A percentile compares a stretch with the other conserved stretches of the same genome.
phyloP scores from a whole-genome alignment of 2,797 vertebrate genomes.

The Diglossa cyanea region DNA sequence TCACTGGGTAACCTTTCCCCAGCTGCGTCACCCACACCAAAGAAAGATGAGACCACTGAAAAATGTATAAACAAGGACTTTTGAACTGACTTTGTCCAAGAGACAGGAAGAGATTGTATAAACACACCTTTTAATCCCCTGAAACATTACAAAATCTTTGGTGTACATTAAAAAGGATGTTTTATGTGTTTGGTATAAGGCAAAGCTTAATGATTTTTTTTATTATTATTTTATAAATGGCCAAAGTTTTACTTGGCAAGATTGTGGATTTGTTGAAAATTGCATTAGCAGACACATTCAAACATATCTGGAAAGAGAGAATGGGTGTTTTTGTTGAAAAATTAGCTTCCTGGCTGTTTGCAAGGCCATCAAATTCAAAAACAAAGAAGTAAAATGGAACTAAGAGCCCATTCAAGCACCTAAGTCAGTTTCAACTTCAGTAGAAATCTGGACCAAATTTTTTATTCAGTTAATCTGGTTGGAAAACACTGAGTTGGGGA shows the following conservation, averaged over 20 bases:
- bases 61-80: constrained; percentile 52
- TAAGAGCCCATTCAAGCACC: neutral
- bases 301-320: neutral
- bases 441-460: neutral
- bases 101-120: constrained; percentile 13
- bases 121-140: neutral
- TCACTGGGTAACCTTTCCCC: constrained; percentile 67
- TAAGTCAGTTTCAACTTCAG: neutral
- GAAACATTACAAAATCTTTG: neutral
- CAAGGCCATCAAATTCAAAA: neutral
- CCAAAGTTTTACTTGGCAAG: neutral
- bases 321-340: neutral
- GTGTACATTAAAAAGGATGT: neutral
- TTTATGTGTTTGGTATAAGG: neutral
- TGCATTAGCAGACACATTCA: neutral
- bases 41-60: constrained; percentile 68
- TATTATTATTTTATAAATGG: neutral
- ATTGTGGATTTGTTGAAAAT: neutral
- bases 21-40: constrained; percentile 52
- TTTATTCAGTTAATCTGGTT: neutral
- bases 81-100: constrained; percentile 9
- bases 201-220: neutral
- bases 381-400: neutral
- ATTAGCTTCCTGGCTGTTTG: neutral
- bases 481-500: neutral